Evolutionary conservation across 1,140 invertebrate genomes (phyloP), one percentile per base, ranked within the genome.

Genomic region (Drosophila orosa): DNA sequence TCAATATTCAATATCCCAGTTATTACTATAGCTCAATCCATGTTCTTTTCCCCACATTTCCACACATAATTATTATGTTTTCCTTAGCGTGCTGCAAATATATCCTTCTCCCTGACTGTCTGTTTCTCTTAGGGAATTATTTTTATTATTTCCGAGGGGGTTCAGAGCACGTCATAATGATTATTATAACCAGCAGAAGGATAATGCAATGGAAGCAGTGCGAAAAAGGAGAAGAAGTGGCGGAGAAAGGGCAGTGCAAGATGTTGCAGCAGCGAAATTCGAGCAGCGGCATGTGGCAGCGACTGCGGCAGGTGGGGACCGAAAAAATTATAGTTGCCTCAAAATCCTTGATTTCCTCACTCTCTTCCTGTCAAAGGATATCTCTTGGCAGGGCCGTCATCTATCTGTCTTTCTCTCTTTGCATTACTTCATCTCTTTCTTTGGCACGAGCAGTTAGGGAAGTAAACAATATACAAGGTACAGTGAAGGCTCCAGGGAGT

Each of bases 211-310:
- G 54, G 39, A 56, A 33, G 56, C 57, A 56, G 13, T 45, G 54
- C 47, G 48, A 74, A 74, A 44, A 54, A 44, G 42, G 40, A 33
- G 15, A 42, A 39, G 50, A 13, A 48, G 63, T 59, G 19, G 65
- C 24, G 12, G 15, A 40, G 65, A 22, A 48, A 13, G 44, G 31
- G 40, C 19, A 2, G 17, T 10, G 29, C 48, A 52, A 52, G 29
- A 52, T 15, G 48, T 52, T 54, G 48, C 24, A 31, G 35, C 27
- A 76, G 66, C 84, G 84, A 74, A 87, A 87, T 74, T 78, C 80
- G 84, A 87, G 84, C 61, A 37, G 55, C 84, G 77, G 84, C 84
- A 87, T 87, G 84, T 89, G 84, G 80, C 50, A 24, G 50, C 47
- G 7, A 3, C 83, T 47, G 56, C 19, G 72, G 60, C 50, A 74